These are phyloP conservation scores for Lasius platythorax DNA, from an alignment of 2,888 invertebrate species.

Conservation along the genomic window DNA sequence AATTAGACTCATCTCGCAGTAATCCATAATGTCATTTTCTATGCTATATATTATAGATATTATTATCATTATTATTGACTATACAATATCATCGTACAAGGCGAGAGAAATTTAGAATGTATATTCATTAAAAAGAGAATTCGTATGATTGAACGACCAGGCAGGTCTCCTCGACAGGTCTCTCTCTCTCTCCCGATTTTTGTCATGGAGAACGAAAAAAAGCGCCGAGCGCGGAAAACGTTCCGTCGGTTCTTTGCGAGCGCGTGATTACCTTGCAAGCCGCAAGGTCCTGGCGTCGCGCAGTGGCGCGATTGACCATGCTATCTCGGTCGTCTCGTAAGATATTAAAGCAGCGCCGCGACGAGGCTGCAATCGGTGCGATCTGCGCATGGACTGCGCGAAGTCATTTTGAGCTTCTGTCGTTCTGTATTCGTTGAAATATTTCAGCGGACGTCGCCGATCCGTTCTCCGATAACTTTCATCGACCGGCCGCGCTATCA, in stretches of 20 bases:
- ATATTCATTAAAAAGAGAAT: neutral
- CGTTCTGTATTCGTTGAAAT: conserved; percentile 53
- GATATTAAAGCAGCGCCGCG: conserved; percentile 46
- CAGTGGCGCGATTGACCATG: conserved; percentile 49
- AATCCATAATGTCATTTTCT: neutral
- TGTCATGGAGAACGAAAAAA: neutral
- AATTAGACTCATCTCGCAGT: neutral
- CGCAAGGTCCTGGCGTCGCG: conserved; percentile 51
- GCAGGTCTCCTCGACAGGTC: neutral
- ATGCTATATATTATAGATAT: conserved; percentile 9
- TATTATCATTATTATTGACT: neutral
- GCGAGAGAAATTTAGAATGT: neutral
- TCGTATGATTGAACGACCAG: neutral
- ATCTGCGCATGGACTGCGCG: conserved; percentile 16
- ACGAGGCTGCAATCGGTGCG: conserved; percentile 26
- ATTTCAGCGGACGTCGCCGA: conserved; percentile 63
- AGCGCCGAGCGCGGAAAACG: neutral
- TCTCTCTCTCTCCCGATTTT: neutral
- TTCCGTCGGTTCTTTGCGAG: conserved; percentile 7
- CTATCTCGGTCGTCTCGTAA: conserved; percentile 53
- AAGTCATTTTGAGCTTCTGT: conserved; percentile 47
- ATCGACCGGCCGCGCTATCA: conserved; percentile 66
- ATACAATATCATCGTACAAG: neutral
- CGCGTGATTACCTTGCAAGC: conserved; percentile 39
- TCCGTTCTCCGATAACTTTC: conserved; percentile 72